These are phyloP conservation scores for Halictus quadricinctus DNA, from an alignment of 2,888 invertebrate species.

Conservation along the genomic window DNA sequence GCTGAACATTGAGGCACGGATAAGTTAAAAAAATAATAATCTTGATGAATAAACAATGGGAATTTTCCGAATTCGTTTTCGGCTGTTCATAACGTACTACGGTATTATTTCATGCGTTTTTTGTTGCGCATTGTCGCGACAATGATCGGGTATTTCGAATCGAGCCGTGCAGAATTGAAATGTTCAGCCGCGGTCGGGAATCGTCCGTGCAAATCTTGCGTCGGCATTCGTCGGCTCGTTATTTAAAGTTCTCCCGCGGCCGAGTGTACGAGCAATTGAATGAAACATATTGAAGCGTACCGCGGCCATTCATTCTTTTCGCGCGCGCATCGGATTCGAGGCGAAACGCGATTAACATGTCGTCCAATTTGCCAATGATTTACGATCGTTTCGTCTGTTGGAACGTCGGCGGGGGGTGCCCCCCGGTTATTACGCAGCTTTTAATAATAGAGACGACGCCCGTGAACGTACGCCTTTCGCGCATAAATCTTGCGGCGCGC, in stretches of 20 bases:
- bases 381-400: slow-evolving; percentile 70
- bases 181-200: not conserved
- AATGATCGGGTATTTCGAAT: not conserved
- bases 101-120: too few relatives aligned
- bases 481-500: slow-evolving; percentile 73
- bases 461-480: slow-evolving; percentile 70
- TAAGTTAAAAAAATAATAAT: not conserved
- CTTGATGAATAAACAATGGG: too few relatives aligned
- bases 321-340: slow-evolving; percentile 66
- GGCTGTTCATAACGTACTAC: not conserved
- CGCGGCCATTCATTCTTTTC: slow-evolving; percentile 52
- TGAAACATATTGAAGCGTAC: slow-evolving; percentile 47
- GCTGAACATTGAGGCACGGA: not conserved
- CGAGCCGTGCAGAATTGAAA: not conserved
- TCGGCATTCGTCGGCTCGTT: not conserved
- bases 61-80: not conserved
- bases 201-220: slow-evolving; percentile 1
- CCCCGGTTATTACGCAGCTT: slow-evolving; percentile 74
- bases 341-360: slow-evolving; percentile 75
- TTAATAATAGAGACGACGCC: slow-evolving; percentile 77
- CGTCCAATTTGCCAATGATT: slow-evolving; percentile 73
- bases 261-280: slow-evolving; percentile 43
- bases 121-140: not conserved
- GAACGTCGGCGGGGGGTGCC: slow-evolving; percentile 66
- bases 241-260: not conserved